Conservation (phyloP, 2,797 vertebrate genomes). For the Micropoecilia bifurca region DNA sequence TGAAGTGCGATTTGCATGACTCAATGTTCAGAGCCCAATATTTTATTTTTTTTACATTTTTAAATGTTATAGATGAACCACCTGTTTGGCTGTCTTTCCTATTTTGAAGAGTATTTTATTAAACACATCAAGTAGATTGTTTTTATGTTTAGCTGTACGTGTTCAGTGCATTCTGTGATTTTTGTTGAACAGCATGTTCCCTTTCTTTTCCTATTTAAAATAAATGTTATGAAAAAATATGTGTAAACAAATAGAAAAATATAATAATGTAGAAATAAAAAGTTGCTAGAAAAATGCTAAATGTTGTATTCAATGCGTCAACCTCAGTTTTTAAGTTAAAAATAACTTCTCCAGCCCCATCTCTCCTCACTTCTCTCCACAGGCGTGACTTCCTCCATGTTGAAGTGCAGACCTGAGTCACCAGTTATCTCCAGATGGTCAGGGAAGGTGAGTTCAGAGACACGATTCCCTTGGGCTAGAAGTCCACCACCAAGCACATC, state of each 20-base stretch:
- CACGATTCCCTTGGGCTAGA: conserved; percentile 53
- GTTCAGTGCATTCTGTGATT: neutral
- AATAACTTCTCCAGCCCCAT: conserved; percentile 26
- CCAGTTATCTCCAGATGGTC: conserved; percentile 68
- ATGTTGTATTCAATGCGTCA: conserved; percentile 9
- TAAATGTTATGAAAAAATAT: neutral
- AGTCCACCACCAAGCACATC: conserved; percentile 47
- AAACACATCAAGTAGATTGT: neutral
- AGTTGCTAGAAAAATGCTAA: neutral
- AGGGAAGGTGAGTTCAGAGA: conserved; percentile 55
- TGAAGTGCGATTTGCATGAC: conserved; percentile 18
- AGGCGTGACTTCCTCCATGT: conserved; percentile 45
- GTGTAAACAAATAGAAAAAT: neutral
- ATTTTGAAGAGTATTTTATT: neutral
- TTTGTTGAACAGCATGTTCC: neutral
- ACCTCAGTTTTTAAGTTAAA: conserved; percentile 29
- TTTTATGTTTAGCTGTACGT: neutral
- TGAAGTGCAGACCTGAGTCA: conserved; percentile 23
- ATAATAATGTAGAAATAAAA: neutral
- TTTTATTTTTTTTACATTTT: no score
- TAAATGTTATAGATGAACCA: neutral
- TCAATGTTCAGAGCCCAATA: conserved; percentile 11
- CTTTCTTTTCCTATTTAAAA: neutral
- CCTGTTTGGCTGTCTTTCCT: neutral
- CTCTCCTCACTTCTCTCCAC: conserved; percentile 37